Base-by-base conservation (phyloP, 1,140 invertebrate species). In the Zaprionus nigranus region DNA sequence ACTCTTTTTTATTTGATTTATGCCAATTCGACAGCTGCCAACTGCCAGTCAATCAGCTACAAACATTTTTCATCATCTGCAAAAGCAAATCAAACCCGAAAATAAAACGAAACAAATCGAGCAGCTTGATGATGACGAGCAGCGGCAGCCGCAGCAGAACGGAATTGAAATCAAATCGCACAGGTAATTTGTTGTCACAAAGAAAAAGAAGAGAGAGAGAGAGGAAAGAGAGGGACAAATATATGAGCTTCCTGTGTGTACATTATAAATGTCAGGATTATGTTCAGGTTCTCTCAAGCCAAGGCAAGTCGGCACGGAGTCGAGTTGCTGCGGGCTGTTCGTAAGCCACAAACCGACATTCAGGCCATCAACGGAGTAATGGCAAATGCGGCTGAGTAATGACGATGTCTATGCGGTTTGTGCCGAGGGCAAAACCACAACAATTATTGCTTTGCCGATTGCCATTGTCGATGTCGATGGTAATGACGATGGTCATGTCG, bases 81-180 rank as follows among this genome's bases (percentile, higher is more conserved):
- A 17, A 57, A 17, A 57, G 51, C 69, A 30, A 76, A 65, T 66
- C 57, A 64, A 65, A 20, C 60, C 57, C 57, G 58, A 61, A 69
- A 70, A 59, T 75, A 73, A 53, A 54, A 40, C 70, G 46, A 54
- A 69, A 68, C 59, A 69, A 54, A 61, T 81, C 61, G 53, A 70
- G 73, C 73, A 70, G 54, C 53, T 34, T 34, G 30, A 34, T 28
- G 26, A 28, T 34, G 30, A 34, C 61, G 53, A 70, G 73, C 73
- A 70, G 49, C 58, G 65, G 53, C 61, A 20, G 28, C 43, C 64
- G 30, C 51, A 53, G 61, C 69, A 56, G 63, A 72, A 81, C 75
- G 75, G 78, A 90, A 88, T 81, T 90, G 75, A 90, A 90, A 84
- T 88, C 78, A 88, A 88, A 88, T 88, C 71, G 75, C 78, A 84